A percentile compares a stretch with the other conserved stretches of the same genome.
These are phyloP conservation scores for Sicus ferrugineus DNA, from an alignment of 2,888 invertebrate genomes.

Conservation along the genomic window DNA sequence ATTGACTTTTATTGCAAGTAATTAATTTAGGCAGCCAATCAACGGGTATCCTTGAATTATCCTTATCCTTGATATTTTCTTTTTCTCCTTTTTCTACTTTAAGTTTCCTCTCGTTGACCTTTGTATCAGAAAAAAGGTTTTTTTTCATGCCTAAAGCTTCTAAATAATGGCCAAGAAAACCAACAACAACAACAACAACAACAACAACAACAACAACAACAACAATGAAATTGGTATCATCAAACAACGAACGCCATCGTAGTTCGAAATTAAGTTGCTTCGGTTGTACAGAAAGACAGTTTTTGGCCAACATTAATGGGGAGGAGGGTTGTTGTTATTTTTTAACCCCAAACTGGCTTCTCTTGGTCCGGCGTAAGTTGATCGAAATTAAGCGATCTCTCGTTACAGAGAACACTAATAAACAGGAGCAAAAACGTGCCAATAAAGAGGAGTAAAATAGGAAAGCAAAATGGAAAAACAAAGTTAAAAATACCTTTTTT, in stretches of 20 bases:
- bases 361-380: background rate
- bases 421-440: background rate
- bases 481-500: too few species aligned
- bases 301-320: too few species aligned
- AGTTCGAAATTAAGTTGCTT: background rate
- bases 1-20: constrained; percentile 2
- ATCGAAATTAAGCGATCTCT: background rate
- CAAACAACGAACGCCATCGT: background rate
- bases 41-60: background rate
- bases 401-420: background rate
- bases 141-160: background rate
- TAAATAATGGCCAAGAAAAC: background rate
- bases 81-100: background rate
- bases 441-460: background rate
- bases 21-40: background rate
- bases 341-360: background rate
- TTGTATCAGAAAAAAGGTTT: background rate
- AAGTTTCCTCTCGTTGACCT: too few species aligned
- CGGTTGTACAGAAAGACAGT: too few species aligned
- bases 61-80: too few species aligned
- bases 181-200: constrained; percentile 1
- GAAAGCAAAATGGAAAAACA: background rate
- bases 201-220: background rate
- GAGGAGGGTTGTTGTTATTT: too few species aligned
- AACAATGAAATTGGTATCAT: background rate